Percentiles rank a stretch among this genome's conserved stretches.
phyloP scores from a whole-genome alignment of 2,797 vertebrate genomes.

The Cirrhinus molitorella region DNA sequence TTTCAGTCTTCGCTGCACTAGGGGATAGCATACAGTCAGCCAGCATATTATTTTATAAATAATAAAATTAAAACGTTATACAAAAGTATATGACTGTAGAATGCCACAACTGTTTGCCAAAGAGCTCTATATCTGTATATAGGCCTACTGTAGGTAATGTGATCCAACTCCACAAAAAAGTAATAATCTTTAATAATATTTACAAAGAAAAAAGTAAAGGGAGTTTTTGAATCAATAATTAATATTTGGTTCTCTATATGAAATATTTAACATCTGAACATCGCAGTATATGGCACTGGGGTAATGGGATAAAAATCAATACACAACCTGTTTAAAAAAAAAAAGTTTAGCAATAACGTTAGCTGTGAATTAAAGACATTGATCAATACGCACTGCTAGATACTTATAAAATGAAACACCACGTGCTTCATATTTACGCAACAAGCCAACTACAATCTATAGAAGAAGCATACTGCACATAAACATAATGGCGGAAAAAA shows the following conservation, averaged over 20 bases:
- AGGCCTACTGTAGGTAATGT: not conserved
- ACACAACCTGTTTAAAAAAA: not conserved
- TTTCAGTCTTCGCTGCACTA: too few species aligned
- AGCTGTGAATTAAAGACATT: not conserved
- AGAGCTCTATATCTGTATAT: not conserved
- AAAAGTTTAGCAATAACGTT: not conserved
- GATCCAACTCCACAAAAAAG: not conserved
- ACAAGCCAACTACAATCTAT: too few species aligned
- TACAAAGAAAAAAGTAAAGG: not conserved
- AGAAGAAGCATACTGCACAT: not conserved
- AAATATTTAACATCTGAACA: not conserved
- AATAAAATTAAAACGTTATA: too few species aligned
- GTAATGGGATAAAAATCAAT: not conserved
- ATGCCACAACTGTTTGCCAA: too few species aligned
- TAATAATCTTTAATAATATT: not conserved
- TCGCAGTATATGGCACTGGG: not conserved
- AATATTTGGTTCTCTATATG: not conserved
- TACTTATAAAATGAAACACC: not conserved
- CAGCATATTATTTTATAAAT: too few species aligned
- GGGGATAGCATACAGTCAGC: too few species aligned
- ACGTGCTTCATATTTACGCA: not conserved
- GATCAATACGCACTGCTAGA: not conserved
- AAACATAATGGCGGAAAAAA: not conserved
- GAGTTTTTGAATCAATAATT: conserved; percentile 13
- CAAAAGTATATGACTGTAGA: too few species aligned